Percentiles rank a stretch among this genome's conserved stretches.
Evolutionary conservation across 1,140 invertebrate genomes (phyloP).

Genomic region (Drosophila ohnishii): DNA sequence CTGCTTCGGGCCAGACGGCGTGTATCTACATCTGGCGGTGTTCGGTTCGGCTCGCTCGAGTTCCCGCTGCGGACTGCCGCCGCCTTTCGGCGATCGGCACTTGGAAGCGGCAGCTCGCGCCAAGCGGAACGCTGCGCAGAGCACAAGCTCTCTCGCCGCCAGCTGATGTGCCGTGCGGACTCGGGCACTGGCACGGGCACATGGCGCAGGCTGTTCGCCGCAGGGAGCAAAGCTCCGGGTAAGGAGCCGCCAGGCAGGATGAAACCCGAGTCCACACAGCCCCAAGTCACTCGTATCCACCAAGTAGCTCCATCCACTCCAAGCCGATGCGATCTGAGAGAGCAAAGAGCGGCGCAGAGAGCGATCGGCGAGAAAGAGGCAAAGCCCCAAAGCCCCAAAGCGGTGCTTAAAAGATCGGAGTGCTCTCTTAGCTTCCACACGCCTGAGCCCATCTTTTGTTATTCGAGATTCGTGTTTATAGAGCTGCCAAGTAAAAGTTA

Average conservation of each 20-base stretch:
- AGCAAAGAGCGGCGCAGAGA: slow-evolving; percentile 1
- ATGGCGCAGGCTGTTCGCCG: neutral
- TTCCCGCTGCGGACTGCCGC: slow-evolving; percentile 48
- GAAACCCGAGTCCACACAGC: neutral
- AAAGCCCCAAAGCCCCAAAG: neutral
- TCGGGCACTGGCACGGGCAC: neutral
- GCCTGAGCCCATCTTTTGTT: slow-evolving; percentile 6
- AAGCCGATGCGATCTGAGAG: neutral
- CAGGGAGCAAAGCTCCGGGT: neutral
- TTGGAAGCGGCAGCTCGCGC: slow-evolving; percentile 14
- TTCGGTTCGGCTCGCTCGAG: slow-evolving; percentile 54
- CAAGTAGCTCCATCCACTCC: neutral
- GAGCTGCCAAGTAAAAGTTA: slow-evolving; percentile 1
- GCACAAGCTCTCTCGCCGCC: slow-evolving; percentile 4
- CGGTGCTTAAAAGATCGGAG: neutral
- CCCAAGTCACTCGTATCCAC: too few relatives aligned
- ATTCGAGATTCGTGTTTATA: slow-evolving; percentile 1
- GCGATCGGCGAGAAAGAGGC: neutral
- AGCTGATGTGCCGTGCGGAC: slow-evolving; percentile 3
- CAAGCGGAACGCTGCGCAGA: slow-evolving; percentile 3
- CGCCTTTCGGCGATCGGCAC: slow-evolving; percentile 15
- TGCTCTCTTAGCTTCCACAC: slow-evolving; percentile 1
- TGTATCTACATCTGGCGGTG: slow-evolving; percentile 39
- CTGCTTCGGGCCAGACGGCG: slow-evolving; percentile 15
- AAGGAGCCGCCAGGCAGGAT: neutral